phyloP scores from a whole-genome alignment of 2,113 vertebrate genomes.

The Semicossyphus pulcher region DNA sequence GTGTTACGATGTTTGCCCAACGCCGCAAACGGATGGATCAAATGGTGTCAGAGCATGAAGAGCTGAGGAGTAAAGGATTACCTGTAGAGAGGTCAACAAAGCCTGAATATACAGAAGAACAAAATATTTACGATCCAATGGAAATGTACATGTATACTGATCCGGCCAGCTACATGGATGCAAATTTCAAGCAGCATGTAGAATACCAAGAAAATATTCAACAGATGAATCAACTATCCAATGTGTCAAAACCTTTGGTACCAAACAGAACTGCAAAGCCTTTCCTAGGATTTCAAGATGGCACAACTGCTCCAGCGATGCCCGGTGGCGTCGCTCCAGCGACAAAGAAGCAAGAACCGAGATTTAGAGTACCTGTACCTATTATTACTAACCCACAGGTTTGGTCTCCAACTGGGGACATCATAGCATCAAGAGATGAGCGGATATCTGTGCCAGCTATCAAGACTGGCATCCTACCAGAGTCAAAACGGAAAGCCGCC shows the following conservation, averaged over 20 bases:
- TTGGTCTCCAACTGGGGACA: conserved; percentile 89
- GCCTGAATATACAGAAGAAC: conserved; percentile 51
- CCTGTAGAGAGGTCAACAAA: conserved; percentile 71
- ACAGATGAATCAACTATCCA: conserved; percentile 68
- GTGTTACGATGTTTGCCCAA: conserved; percentile 94
- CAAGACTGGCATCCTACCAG: conserved; percentile 90
- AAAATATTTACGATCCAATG: conserved; percentile 43
- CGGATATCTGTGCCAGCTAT: conserved; percentile 94
- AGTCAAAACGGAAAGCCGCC: conserved; percentile 87
- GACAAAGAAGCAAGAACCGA: conserved; percentile 82
- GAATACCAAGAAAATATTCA: conserved; percentile 64
- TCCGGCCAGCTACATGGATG: conserved; percentile 76
- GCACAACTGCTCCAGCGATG: conserved; percentile 79
- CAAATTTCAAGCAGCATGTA: conserved; percentile 55
- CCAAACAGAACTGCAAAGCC: conserved; percentile 92
- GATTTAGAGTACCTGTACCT: conserved; percentile 82
- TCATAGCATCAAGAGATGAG: conserved; percentile 95
- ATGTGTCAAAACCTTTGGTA: conserved; percentile 78
- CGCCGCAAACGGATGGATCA: conserved; percentile 94
- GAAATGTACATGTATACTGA: conserved; percentile 60
- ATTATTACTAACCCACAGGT: conserved; percentile 71
- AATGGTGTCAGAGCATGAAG: conserved; percentile 89
- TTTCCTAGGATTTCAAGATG: conserved; percentile 84
- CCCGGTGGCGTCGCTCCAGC: conserved; percentile 76
- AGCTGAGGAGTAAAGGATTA: conserved; percentile 80